A percentile compares a stretch with the other conserved stretches of the same genome.
These are phyloP conservation scores for Trichacis sp. DNA, from an alignment of 2,888 invertebrate species.

Conservation along the genomic window DNA sequence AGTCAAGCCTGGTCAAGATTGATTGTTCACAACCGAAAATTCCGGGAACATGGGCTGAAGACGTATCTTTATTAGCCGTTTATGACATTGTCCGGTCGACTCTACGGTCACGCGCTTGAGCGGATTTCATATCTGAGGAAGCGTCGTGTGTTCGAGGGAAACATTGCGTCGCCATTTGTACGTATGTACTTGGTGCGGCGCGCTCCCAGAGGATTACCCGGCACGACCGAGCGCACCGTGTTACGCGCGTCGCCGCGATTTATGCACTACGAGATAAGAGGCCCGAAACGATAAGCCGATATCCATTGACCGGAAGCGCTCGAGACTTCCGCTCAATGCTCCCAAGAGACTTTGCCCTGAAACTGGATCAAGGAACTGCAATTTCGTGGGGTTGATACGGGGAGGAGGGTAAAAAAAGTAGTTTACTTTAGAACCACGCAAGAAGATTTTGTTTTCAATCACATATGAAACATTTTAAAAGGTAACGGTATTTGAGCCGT, in stretches of 20 bases:
- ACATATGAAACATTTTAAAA: too few species aligned
- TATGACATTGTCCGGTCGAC: constrained; percentile 53
- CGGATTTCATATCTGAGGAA: constrained; percentile 29
- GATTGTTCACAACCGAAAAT: constrained; percentile 41
- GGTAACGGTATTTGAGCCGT: too few species aligned
- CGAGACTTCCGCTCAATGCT: not conserved
- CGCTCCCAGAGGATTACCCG: constrained; percentile 16
- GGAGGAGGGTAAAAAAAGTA: too few species aligned
- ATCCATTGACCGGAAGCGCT: constrained; percentile 43
- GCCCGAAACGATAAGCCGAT: constrained; percentile 45
- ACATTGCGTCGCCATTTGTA: constrained; percentile 42
- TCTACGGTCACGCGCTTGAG: constrained; percentile 17
- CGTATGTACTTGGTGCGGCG: constrained; percentile 28
- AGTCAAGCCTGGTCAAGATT: not conserved
- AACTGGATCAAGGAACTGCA: not conserved
- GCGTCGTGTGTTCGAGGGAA: constrained; percentile 37
- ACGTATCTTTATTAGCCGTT: constrained; percentile 67
- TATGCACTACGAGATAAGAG: constrained; percentile 46
- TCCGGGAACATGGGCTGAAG: constrained; percentile 60
- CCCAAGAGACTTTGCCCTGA: not conserved
- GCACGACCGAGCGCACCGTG: constrained; percentile 26
- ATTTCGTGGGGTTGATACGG: not conserved
- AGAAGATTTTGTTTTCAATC: too few species aligned
- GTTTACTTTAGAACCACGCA: too few species aligned
- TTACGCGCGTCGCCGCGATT: constrained; percentile 47